A percentile compares a stretch with the other conserved stretches of the same genome.
Conservation (phyloP, 2,888 invertebrate species). For the Osmoderma eremita region DNA sequence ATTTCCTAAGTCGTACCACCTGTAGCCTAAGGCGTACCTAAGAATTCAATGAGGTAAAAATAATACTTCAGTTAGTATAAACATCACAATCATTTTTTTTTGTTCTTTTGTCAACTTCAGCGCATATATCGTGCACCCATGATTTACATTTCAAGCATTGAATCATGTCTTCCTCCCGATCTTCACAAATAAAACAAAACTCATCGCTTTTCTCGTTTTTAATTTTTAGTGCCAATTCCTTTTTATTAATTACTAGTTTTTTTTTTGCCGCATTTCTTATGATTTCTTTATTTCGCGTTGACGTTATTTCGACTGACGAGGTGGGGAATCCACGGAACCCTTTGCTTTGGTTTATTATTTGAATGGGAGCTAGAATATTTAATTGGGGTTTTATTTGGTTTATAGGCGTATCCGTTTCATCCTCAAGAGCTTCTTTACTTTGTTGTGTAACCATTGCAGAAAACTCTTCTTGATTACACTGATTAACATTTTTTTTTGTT, state of each 20-base stretch:
- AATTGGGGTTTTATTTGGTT: constrained; percentile 20
- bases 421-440: constrained; percentile 7
- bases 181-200: constrained; percentile 1
- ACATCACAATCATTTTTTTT: background rate
- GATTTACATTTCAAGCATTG: background rate
- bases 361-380: constrained; percentile 12
- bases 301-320: constrained; percentile 10
- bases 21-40: background rate
- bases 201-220: background rate
- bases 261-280: constrained; percentile 5
- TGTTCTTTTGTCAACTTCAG: constrained; percentile 1
- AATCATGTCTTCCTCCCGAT: background rate
- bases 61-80: background rate
- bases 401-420: background rate
- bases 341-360: constrained; percentile 2
- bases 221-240: background rate
- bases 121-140: background rate
- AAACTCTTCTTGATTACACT: constrained; percentile 1
- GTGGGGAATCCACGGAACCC: background rate
- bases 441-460: background rate
- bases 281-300: background rate
- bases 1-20: background rate
- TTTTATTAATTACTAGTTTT: background rate
- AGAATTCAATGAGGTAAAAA: background rate
- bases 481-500: too few relatives aligned